phyloP scores from a whole-genome alignment of 2,888 invertebrate species.

The Cantharis flavilabris region DNA sequence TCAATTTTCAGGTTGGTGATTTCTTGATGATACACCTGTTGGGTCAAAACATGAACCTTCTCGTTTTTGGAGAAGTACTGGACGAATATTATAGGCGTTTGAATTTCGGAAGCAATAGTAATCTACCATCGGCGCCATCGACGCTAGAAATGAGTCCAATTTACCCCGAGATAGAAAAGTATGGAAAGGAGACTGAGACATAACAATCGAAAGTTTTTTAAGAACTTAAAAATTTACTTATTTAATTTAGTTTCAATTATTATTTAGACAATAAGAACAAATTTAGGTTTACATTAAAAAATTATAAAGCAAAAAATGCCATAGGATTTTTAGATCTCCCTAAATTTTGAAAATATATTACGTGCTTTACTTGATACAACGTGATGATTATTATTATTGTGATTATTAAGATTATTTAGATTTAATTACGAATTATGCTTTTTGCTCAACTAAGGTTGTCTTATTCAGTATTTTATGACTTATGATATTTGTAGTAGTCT shows the following conservation, averaged over 20 bases:
- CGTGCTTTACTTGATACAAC: constrained; percentile 9
- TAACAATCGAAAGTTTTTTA: constrained; percentile 54
- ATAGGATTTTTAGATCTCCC: constrained; percentile 28
- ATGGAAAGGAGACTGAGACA: constrained; percentile 82
- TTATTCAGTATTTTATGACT: background rate
- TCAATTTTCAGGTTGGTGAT: constrained; percentile 75
- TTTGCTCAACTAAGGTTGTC: constrained; percentile 26
- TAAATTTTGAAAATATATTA: constrained; percentile 7
- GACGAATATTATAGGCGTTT: constrained; percentile 75
- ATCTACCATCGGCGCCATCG: constrained; percentile 80
- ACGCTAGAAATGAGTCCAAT: constrained; percentile 86
- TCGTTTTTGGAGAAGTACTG: constrained; percentile 78
- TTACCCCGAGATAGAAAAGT: constrained; percentile 79
- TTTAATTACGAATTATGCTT: constrained; percentile 13
- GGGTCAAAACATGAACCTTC: constrained; percentile 84
- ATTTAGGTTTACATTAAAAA: constrained; percentile 15
- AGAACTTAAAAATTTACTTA: constrained; percentile 11
- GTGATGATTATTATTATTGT: constrained; percentile 20
- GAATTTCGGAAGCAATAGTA: constrained; percentile 72
- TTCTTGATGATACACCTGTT: constrained; percentile 82
- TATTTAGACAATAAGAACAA: background rate
- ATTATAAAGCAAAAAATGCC: constrained; percentile 7
- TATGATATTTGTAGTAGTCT: background rate
- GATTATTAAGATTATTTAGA: constrained; percentile 22
- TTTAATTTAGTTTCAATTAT: constrained; percentile 11